Evolutionary conservation across 2,797 vertebrate genomes (phyloP), one percentile per base, ranked within the genome.

Genomic region (Pseudochromis fuscus): DNA sequence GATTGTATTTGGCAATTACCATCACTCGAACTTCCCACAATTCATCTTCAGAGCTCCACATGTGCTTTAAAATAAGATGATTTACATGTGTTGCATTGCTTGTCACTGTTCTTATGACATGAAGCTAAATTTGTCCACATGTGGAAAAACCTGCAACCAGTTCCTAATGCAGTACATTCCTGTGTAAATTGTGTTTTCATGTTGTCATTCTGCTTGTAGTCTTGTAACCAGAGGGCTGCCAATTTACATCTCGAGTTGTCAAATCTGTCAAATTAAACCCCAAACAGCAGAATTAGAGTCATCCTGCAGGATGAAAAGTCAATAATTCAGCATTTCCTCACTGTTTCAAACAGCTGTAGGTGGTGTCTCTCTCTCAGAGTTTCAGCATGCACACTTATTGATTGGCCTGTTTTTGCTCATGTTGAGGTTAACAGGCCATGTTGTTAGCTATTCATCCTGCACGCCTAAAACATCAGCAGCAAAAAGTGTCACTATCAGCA

Each of bases 381-480:
- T 33, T 16, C 12, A 40, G 16, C n/a, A n/a, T 45, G 30, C 46
- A 38, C 9, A 38, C 27, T 33, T 31, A 5, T 23, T 49, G 12
- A 25, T 37, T 53, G 19, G 5, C 37, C 12, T 62, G 23, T 42
- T 37, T 46, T 61, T 59, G 24, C 7, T 60, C 4, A 19, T 56
- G 7, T 12, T 49, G 27, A 23, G 15, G 13, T 15, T 42, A 61
- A 25, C 7, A 3, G 25, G 13, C 19, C 19, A 25, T 15, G 21
- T 3, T 23, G 11, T 21, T 24, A 21, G n/a, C n/a, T n/a, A 56
- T 40, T 19, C 16, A 18, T 24, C 28, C 16, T 12, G 4, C n/a
- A 16, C 23, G 31, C 10, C 18, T 48, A 15, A 57, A 46, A 27
- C 55, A 48, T 18, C 13, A 46, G 30, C 48, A 65, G 52, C 51